These are phyloP conservation scores for Dolichoris vasculosae DNA, from an alignment of 1,140 invertebrate genomes.

Conservation along the genomic window DNA sequence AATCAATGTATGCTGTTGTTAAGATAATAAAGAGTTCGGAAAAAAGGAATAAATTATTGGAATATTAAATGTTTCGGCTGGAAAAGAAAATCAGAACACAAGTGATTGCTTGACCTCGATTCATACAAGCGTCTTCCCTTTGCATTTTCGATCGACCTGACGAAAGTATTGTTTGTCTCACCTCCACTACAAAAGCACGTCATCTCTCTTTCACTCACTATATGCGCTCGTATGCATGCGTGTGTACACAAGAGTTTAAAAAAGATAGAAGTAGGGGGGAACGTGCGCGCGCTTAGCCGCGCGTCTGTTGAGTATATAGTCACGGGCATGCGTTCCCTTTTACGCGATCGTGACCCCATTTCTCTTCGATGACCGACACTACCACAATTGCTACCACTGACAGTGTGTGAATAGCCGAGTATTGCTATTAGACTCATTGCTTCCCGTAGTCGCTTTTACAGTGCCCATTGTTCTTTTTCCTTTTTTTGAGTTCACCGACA, in stretches of 20 bases:
- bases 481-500: not conserved
- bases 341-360: conserved; percentile 72
- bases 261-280: not conserved
- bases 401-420: not conserved
- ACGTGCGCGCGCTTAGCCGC: not conserved
- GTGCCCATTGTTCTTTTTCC: not conserved
- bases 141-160: not conserved
- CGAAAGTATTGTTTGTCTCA: not conserved
- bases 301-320: conserved; percentile 22
- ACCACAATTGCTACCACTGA: conserved; percentile 1
- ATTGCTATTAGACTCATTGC: not conserved
- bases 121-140: no score
- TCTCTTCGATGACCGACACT: conserved; percentile 69
- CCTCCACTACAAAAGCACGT: no score
- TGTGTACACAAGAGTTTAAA: not conserved
- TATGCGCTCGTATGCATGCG: not conserved
- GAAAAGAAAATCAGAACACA: not conserved
- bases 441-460: not conserved
- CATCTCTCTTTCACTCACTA: not conserved
- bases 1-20: no score
- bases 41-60: not conserved
- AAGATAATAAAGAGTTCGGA: not conserved
- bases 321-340: conserved; percentile 66
- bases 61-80: no score
- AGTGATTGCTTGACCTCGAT: no score